phyloP scores from a whole-genome alignment of 2,113 vertebrate species.

The Tautogolabrus adspersus region DNA sequence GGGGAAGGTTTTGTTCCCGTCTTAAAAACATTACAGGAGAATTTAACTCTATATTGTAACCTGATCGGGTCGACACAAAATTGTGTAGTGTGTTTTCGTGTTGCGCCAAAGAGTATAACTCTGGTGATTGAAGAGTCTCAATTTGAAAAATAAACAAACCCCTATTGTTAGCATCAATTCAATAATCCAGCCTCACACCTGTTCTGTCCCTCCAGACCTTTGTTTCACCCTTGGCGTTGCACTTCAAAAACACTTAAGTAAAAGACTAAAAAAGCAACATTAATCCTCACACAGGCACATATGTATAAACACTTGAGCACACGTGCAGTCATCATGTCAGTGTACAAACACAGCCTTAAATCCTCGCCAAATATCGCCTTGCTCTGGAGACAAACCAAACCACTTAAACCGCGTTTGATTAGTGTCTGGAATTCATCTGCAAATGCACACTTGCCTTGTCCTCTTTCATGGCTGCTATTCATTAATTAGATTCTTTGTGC shows the following conservation, averaged over 20 bases:
- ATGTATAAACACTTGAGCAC: conserved; percentile 51
- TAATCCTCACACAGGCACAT: conserved; percentile 61
- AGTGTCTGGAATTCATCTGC: conserved; percentile 91
- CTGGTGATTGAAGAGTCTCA: background rate
- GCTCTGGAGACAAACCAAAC: conserved; percentile 79
- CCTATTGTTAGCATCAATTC: conserved; percentile 10
- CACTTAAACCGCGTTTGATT: conserved; percentile 89
- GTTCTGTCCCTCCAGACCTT: background rate
- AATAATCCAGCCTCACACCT: conserved; percentile 39
- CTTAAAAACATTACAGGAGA: too few species aligned
- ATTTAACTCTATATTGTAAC: too few species aligned
- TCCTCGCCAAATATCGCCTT: conserved; percentile 59
- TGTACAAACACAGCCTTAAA: conserved; percentile 58
- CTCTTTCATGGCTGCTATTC: conserved; percentile 90
- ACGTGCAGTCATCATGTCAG: conserved; percentile 63
- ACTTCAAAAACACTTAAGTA: conserved; percentile 4
- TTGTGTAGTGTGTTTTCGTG: background rate
- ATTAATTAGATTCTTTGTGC: conserved; percentile 98
- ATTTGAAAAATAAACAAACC: conserved; percentile 50
- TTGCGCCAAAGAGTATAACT: background rate
- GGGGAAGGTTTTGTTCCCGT: too few species aligned
- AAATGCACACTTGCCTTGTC: conserved; percentile 90
- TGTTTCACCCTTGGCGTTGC: background rate
- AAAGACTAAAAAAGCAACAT: conserved; percentile 6
- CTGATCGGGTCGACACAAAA: background rate